phyloP scores from a whole-genome alignment of 2,888 invertebrate genomes.

The Calameuta pallipes region DNA sequence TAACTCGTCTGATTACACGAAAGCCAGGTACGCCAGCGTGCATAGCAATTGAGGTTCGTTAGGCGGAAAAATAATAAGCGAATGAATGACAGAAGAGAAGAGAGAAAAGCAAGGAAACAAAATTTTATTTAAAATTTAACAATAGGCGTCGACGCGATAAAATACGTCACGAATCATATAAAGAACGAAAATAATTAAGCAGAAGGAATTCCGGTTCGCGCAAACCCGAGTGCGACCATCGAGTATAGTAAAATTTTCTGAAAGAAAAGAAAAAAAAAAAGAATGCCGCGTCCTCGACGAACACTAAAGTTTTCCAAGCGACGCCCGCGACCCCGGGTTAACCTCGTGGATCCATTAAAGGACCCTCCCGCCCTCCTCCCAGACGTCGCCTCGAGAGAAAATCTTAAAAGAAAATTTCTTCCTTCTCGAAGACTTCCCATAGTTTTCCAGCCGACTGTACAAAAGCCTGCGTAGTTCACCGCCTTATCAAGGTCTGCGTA shows the following conservation, averaged over 20 bases:
- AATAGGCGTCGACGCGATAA: neutral
- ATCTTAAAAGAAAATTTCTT: constrained; percentile 37
- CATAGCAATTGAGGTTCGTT: neutral
- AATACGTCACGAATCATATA: no score
- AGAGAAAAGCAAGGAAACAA: neutral
- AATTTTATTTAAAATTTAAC: neutral
- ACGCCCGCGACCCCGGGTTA: neutral
- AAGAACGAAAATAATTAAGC: neutral
- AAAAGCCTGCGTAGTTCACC: constrained; percentile 60
- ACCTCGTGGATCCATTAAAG: neutral
- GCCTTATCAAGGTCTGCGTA: constrained; percentile 60
- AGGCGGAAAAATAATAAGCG: neutral
- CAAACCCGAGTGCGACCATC: neutral
- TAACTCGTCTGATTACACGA: no score
- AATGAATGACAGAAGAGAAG: neutral
- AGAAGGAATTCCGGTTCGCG: neutral
- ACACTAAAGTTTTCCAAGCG: neutral
- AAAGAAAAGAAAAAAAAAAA: neutral
- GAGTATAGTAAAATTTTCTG: neutral
- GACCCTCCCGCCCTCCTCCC: neutral
- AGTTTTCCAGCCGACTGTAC: constrained; percentile 61
- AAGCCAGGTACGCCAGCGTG: neutral
- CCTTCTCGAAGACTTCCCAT: constrained; percentile 54
- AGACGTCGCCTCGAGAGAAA: neutral
- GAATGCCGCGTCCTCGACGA: neutral